Evolutionary conservation across 2,113 vertebrate genomes (phyloP).

Genomic region (Xiphias gladius): DNA sequence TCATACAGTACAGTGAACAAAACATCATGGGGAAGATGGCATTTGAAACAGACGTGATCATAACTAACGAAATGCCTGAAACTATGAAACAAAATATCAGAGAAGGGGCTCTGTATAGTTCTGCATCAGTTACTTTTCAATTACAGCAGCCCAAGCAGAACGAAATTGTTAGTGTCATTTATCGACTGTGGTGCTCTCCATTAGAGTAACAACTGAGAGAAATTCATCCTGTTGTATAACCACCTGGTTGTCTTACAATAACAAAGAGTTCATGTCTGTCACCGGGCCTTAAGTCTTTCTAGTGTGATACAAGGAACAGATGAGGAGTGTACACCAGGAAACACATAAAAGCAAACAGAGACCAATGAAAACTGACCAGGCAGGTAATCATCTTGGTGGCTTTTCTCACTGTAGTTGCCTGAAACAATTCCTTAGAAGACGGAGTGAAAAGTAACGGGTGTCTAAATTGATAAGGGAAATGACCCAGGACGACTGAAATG

Average conservation of each 20-base stretch:
- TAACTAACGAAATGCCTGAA: constrained; percentile 78
- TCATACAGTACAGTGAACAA: constrained; percentile 76
- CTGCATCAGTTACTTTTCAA: constrained; percentile 95
- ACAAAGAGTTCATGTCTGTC: constrained; percentile 88
- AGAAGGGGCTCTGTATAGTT: constrained; percentile 84
- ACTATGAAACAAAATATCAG: constrained; percentile 82
- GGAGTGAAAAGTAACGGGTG: constrained; percentile 82
- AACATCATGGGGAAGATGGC: constrained; percentile 62
- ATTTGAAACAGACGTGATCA: constrained; percentile 70
- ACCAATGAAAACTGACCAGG: constrained; percentile 58
- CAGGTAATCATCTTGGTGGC: constrained; percentile 64
- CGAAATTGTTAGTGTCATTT: constrained; percentile 91
- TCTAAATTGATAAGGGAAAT: constrained; percentile 3
- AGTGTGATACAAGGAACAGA: constrained; percentile 72
- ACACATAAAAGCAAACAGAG: constrained; percentile 59
- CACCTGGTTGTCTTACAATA: constrained; percentile 90
- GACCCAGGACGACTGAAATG: neutral
- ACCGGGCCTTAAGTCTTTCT: constrained; percentile 74
- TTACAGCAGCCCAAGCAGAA: constrained; percentile 92
- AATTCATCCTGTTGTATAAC: constrained; percentile 90
- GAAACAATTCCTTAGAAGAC: constrained; percentile 61
- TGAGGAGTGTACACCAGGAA: constrained; percentile 61
- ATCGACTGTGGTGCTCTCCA: constrained; percentile 91
- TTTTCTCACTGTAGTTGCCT: constrained; percentile 62
- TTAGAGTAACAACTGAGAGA: constrained; percentile 89